phyloP scores from a whole-genome alignment of 1,140 invertebrate genomes.

The Macrostomum lignano region DNA sequence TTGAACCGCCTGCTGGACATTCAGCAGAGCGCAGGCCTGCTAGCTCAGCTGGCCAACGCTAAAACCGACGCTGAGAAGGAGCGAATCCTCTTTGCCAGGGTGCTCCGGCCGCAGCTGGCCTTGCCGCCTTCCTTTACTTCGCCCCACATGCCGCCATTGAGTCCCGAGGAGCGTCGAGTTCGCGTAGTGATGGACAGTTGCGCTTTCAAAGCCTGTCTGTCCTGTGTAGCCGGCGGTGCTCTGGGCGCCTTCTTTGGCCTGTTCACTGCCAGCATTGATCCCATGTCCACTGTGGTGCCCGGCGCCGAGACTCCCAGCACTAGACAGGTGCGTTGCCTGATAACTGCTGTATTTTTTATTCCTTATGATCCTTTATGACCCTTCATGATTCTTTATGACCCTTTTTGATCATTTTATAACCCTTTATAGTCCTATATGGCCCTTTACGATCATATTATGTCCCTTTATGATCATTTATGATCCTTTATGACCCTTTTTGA shows the following conservation, averaged over 20 bases:
- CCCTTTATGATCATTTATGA: no score
- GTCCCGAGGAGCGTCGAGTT: constrained; percentile 30
- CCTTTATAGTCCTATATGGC: no score
- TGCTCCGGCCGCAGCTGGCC: background rate
- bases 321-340: constrained; percentile 37
- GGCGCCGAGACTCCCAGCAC: constrained; percentile 34
- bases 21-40: no score
- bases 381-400: no score
- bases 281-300: constrained; percentile 40
- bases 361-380: no score
- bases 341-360: no score
- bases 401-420: no score
- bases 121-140: constrained; percentile 4
- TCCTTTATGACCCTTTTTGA: no score
- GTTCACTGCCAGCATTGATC: constrained; percentile 76
- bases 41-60: no score
- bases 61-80: constrained; percentile 2
- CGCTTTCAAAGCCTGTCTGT: constrained; percentile 55
- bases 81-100: background rate
- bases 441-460: no score
- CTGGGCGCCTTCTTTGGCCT: constrained; percentile 67
- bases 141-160: constrained; percentile 10
- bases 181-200: constrained; percentile 63
- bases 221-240: constrained; percentile 64
- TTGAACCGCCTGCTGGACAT: no score